Conservation (phyloP, 2,797 vertebrate species). For the Esox masquinongy region DNA sequence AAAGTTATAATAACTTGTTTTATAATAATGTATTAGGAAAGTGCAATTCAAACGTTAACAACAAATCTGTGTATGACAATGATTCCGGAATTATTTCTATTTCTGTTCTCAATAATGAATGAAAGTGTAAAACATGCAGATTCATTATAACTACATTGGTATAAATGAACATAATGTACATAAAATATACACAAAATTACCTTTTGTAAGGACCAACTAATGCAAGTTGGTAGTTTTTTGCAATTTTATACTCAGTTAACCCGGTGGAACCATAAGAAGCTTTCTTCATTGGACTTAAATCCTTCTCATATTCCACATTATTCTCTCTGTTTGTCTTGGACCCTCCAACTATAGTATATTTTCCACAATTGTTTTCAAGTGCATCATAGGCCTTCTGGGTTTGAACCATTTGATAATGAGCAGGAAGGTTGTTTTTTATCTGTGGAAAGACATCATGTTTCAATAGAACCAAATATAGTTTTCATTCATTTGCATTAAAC, state of each 20-base stretch:
- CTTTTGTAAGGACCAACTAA: constrained; percentile 25
- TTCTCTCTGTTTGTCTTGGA: neutral
- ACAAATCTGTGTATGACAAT: neutral
- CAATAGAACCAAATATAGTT: too few species aligned
- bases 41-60: neutral
- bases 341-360: too few species aligned
- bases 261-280: neutral
- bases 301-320: constrained; percentile 11
- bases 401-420: too few species aligned
- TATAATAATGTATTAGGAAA: neutral
- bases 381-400: too few species aligned
- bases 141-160: neutral
- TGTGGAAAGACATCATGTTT: constrained; percentile 26
- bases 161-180: neutral
- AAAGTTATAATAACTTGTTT: too few species aligned
- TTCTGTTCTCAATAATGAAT: too few species aligned
- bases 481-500: too few species aligned
- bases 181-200: neutral
- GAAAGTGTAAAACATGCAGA: neutral
- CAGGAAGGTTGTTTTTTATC: too few species aligned
- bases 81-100: neutral
- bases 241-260: neutral
- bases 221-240: constrained; percentile 24
- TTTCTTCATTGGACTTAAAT: constrained; percentile 8
- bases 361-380: too few species aligned